Conservation (phyloP, 2,113 vertebrate genomes). For the Corythaeola cristata region DNA sequence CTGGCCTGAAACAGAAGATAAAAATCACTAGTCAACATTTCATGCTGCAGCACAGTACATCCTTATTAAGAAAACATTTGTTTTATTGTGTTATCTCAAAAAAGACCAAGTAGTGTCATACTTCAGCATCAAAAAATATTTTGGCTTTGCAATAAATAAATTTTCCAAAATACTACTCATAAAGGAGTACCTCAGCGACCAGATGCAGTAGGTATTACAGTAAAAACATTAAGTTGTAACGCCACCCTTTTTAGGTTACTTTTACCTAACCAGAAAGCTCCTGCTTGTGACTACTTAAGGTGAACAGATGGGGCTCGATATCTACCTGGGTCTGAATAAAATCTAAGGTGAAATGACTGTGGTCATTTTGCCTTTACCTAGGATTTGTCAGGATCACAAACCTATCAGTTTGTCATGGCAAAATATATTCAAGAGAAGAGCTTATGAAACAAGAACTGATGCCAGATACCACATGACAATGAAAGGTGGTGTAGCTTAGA, state of each 20-base stretch:
- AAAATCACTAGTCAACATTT: not conserved
- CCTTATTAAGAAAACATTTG: rapidly evolving
- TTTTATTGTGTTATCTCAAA: not conserved
- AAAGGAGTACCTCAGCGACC: not conserved
- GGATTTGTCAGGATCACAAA: not conserved
- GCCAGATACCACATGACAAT: not conserved
- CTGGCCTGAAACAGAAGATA: conserved; percentile 81
- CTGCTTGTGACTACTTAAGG: not conserved
- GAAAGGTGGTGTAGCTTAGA: not conserved
- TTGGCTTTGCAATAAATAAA: not conserved
- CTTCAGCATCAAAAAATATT: not conserved
- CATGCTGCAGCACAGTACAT: not conserved
- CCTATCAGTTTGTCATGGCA: not conserved
- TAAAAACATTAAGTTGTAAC: not conserved
- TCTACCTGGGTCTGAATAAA: not conserved
- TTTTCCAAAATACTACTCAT: not conserved
- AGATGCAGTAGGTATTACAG: not conserved
- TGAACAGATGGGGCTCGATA: not conserved
- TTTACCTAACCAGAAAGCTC: not conserved
- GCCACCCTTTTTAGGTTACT: not conserved
- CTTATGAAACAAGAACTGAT: not conserved
- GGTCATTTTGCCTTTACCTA: not conserved
- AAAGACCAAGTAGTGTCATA: not conserved
- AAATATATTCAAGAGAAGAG: not conserved
- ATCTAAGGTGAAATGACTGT: not conserved